Percentiles rank a stretch among this genome's conserved stretches.
These are phyloP conservation scores for Petromus typicus DNA, from an alignment of 2,113 vertebrate genomes.

Conservation along the genomic window DNA sequence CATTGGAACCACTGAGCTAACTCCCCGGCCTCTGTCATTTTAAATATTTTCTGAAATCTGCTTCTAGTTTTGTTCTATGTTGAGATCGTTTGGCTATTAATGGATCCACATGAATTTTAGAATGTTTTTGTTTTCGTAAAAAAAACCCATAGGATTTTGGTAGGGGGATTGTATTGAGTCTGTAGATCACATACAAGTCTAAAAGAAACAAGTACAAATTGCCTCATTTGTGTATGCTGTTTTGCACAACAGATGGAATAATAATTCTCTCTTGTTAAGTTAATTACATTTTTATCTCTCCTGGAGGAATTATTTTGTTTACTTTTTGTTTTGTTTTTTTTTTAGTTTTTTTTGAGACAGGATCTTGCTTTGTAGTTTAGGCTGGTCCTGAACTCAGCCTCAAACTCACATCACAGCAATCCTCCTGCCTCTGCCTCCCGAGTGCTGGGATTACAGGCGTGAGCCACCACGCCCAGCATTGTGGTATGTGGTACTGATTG, in stretches of 20 bases:
- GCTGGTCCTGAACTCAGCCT: too few species aligned
- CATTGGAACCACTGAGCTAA: too few species aligned
- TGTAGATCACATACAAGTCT: background rate
- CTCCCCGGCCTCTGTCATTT: too few species aligned
- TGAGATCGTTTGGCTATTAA: background rate
- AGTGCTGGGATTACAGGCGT: too few species aligned
- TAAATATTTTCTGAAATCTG: constrained; percentile 29
- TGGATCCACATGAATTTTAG: background rate
- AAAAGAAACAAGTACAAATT: background rate
- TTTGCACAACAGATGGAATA: constrained; percentile 17
- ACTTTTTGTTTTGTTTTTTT: background rate
- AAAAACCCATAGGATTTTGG: background rate
- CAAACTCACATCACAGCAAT: too few species aligned
- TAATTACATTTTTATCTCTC: background rate
- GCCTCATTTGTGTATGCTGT: background rate
- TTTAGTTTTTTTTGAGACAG: background rate
- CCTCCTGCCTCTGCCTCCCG: too few species aligned
- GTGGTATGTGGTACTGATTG: too few species aligned
- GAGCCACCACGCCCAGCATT: too few species aligned
- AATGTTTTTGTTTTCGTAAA: background rate
- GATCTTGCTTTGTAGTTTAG: background rate
- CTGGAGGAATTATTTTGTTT: background rate
- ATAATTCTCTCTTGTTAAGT: background rate
- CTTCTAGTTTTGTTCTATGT: background rate
- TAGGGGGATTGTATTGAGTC: background rate